Evolutionary conservation across 2,113 vertebrate species (phyloP), one percentile per base, ranked within the genome.

Genomic region (Xenopus borealis): DNA sequence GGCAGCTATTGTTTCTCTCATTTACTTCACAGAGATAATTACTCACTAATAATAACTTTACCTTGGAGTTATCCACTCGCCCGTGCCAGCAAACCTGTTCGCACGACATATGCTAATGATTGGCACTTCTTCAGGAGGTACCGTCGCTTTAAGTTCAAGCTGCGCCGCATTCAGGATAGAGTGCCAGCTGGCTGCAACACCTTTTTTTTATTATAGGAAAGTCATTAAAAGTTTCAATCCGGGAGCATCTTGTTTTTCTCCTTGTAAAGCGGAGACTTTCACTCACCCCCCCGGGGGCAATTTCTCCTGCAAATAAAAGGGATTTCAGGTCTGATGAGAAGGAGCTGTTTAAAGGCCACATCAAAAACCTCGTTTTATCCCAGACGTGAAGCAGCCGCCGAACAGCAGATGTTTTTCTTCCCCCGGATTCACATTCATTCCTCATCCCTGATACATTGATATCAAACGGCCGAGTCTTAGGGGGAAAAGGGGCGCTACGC

Each of bases 1-100:
- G 96, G 95, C 95, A 98, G 96, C 95, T 92, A 98, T 98, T 98
- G 96, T 98, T 97, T 93, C 89, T 88, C 92, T 95, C 95, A 95
- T 98, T 98, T 96, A 98, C 95, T 98, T 98, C 96, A 97, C 93
- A 98, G 94, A 96, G 96, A 95, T 98, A 98, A 98, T 98, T 98
- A 98, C 95, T 97, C 95, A 95, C 95, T 95, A 95, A 98, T 98
- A 98, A 98, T 98, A 98, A 97, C 96, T 98, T 98, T 98, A 98
- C 96, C 96, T 98, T 96, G 93, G 95, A 98, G 95, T 98, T 98
- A 95, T 95, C 94, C 92, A 94, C 92, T 89, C 88, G 85, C 91
- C 85, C 88, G 91, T 98, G 96, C 95, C 94, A 98, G 94, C 95
- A 98, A 98, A 99, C 96, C 96, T 98, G 97, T 98, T 98, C 95